Base-by-base conservation (phyloP, 2,113 vertebrate species). In the Corythornis cristatus region DNA sequence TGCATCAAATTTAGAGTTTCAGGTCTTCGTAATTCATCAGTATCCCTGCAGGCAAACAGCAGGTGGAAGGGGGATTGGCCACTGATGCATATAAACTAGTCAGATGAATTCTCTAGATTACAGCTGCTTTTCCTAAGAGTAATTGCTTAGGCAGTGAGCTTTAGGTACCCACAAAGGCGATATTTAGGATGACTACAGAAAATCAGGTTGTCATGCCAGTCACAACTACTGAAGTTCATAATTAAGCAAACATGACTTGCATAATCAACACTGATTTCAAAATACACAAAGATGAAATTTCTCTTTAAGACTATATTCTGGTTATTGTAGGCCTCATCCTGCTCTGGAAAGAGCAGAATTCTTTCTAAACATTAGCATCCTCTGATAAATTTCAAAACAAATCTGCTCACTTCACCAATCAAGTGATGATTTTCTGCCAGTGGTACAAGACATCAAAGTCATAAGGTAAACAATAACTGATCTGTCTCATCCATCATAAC, bases 1-100 rank as follows among this genome's bases (percentile, higher is more conserved):
- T 97, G 90, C 76, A 85, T 51, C 90, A 96, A 95, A 87, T 90
- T 93, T 93, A 97, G 58, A 83, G 85, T 96, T 95, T 97, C 93
- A 23, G 93, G 93, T 88, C 94, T 96, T 89, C 87, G 75, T 76
- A 96, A 95, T 79, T 97, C 91, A 90, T 96, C 88, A 67, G 68
- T 84, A 50, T 95, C 88, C 95, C 95, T 97, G 88, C 37, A 88
- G 79, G 51, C 79, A 93, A 88, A 93, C 35, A 93, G 53, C 91
- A 92, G 76, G 64, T 81, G 87, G 86, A 76, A 78, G 40, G 60
- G 79, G 68, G n/a, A 75, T 78, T 76, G 64, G 79, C 88, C 53
- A 83, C 54, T 70, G 65, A 92, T 37, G 61, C 66, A 78, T 9
- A 72, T 4, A 42, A 60, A 83, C 29, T 58, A 68, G 28, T 46